Base-by-base conservation (phyloP, 2,888 invertebrate species). In the Terebella lapidaria region DNA sequence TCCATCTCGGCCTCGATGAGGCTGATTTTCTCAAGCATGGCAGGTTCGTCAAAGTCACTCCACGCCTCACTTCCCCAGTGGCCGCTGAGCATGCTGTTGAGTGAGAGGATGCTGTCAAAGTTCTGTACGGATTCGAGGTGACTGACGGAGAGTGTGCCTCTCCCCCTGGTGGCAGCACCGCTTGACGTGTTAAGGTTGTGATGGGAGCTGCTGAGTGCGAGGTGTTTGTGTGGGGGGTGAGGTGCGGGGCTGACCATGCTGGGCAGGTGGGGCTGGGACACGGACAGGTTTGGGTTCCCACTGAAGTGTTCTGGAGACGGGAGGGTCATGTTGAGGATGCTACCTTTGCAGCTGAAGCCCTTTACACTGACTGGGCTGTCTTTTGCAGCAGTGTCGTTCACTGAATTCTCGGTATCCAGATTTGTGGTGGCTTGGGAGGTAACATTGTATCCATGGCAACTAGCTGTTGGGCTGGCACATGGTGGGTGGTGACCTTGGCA, bases 1-100 rank as follows among this genome's bases (percentile, higher is more conserved):
- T 61, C 61, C 61, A 61, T 61, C 29, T 61, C 61, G n/a, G 58
- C 54, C 29, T 61, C 61, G 27, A 61, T 61, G 4, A 54, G 58
- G 26, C 55, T 59, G 3, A 61, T 49, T 27, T 54, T 58, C 24
- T 61, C 58, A 25, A 58, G 51, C 61, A 58, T 61, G 22, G 2
- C 52, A n/a, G 58, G 61, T 3, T 56, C 47, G 3, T 59, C 55
- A 29, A 59, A 59, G 0, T 61, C 58, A 30, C 55, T 55, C 55
- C 61, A 61, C 10, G 56, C 27, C 27, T 18, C 29, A 22, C 60
- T 59, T 15, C 29, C 30, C 25, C 45, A 51, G 3, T 27, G 20
- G 18, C 46, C 49, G 29, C 60, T 60, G 25, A 42, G 15, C 57
- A 60, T 58, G 42, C 54, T 54, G 51, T 61, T 58, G 5, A 59